Percentiles rank a stretch among this genome's conserved stretches.
Evolutionary conservation across 2,113 vertebrate species (phyloP).

Genomic region (Naja naja): DNA sequence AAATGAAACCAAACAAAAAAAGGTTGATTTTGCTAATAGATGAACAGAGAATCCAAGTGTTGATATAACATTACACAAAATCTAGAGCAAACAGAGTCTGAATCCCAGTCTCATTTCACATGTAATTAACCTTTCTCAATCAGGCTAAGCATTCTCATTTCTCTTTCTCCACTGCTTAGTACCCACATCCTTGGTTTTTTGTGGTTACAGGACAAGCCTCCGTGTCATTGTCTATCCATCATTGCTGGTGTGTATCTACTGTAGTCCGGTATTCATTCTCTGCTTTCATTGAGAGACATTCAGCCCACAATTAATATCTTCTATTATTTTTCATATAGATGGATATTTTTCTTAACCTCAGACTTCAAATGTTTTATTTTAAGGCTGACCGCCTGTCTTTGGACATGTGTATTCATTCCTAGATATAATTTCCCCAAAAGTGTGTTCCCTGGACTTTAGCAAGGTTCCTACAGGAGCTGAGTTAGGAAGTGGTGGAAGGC

Average conservation of each 20-base stretch:
- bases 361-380: not conserved
- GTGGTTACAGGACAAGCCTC: slow-evolving; percentile 28
- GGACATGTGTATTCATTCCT: not conserved
- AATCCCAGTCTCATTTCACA: slow-evolving; percentile 81
- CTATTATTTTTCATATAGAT: not conserved
- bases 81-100: slow-evolving; percentile 77
- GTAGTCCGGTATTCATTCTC: not conserved
- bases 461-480: not conserved
- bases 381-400: not conserved
- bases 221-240: not conserved
- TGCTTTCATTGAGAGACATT: not conserved
- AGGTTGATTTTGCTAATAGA: slow-evolving; percentile 82
- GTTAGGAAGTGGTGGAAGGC: not conserved
- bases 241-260: not conserved
- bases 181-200: slow-evolving; percentile 8
- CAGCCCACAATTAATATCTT: not conserved
- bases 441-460: not conserved
- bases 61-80: slow-evolving; percentile 80
- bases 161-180: slow-evolving; percentile 55
- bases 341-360: not conserved
- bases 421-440: not conserved
- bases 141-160: slow-evolving; percentile 71
- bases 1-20: slow-evolving; percentile 81
- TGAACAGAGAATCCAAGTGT: slow-evolving; percentile 77
- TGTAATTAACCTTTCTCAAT: slow-evolving; percentile 84